Conservation (phyloP, 2,797 vertebrate species). For the Tachyglossus aculeatus region DNA sequence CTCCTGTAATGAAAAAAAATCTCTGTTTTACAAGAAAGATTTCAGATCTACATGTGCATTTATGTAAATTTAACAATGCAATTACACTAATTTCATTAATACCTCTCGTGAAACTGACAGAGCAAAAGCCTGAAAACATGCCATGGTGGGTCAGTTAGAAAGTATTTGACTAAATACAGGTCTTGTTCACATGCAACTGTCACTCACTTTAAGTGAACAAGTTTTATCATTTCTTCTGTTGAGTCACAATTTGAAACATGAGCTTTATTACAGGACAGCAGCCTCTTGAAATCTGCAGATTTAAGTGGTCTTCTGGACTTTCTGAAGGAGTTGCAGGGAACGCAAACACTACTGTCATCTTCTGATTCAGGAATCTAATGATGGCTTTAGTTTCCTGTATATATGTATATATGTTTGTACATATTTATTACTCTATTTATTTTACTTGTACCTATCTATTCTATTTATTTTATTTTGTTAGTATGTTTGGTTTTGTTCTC, state of each 20-base stretch:
- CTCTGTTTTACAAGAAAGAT: no score
- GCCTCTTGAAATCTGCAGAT: conserved; percentile 34
- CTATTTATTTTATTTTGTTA: no score
- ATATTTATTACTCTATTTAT: no score
- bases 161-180: conserved; percentile 26
- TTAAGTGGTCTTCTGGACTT: conserved; percentile 32
- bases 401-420: neutral
- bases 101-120: neutral
- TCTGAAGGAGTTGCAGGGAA: conserved; percentile 34
- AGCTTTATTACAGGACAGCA: conserved; percentile 29
- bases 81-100: neutral
- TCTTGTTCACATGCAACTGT: neutral
- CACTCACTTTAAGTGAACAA: conserved; percentile 13
- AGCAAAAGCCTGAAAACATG: neutral
- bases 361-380: conserved; percentile 26
- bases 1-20: no score
- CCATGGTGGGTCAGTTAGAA: conserved; percentile 6
- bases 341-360: conserved; percentile 48
- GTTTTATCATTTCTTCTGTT: conserved; percentile 34
- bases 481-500: no score
- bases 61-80: no score
- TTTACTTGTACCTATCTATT: no score
- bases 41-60: no score
- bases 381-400: neutral
- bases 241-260: conserved; percentile 21